Evolutionary conservation across 1,140 invertebrate species (phyloP), one percentile per base, ranked within the genome.

Genomic region (Cydia pomonella): DNA sequence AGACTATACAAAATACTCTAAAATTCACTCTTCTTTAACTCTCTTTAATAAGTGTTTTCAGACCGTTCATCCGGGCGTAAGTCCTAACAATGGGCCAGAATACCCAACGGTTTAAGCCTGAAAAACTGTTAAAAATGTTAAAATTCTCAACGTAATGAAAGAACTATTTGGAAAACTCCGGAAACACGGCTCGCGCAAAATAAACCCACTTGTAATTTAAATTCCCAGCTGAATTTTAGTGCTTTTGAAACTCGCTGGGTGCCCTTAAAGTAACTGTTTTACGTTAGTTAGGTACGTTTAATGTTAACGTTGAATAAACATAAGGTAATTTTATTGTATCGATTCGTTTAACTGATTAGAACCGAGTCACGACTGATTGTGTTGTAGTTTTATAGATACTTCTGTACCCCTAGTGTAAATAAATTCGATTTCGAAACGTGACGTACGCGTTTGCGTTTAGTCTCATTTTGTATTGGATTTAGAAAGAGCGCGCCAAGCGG

Each of bases 91-190:
- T 69, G 29, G 29, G 64, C n/a, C 18, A 21, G 29, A 41, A 69
- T 69, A 41, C 23, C 29, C 33, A 38, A 10, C 64, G 7, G 16
- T 27, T 38, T 69, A 69, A 69, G 16, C 18, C 64, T 41, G 7
- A n/a, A 69, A 53, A 33, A 69, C 64, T 41, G 64, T 69, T 69
- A 33, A 59, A 33, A 69, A 29, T 69, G 64, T n/a, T 69, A 33
- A 41, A 69, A 59, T 69, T 13, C 64, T 33, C 63, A 21, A 69
- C 64, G 29, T 69, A 69, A 69, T 69, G 33, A 69, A 69, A 69
- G 33, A 69, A 69, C 64, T 69, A 69, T 69, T 69, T 69, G n/a
- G 29, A 13, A 41, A 69, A 33, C 64, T 38, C 29, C 64, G 64
- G 64, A 69, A 69, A 69, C 64, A 69, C 25, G 25, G 63, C 63